Evolutionary conservation across 1,140 invertebrate genomes (phyloP).

Genomic region (Apis laboriosa): DNA sequence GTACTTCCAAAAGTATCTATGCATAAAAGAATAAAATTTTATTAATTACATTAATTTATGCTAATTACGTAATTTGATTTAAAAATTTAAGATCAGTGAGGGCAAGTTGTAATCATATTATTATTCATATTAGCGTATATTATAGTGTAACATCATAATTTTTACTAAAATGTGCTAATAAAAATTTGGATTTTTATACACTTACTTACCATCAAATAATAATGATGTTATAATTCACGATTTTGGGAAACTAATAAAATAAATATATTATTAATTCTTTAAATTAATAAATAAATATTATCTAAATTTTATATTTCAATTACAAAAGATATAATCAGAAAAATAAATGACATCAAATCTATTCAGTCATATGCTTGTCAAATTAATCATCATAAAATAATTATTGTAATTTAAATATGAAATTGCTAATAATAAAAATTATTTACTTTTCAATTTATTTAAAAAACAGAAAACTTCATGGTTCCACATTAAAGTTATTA

Average conservation of each 20-base stretch:
- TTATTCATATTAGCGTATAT: constrained; percentile 71
- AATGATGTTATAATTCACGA: too few relatives aligned
- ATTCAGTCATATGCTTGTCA: constrained; percentile 74
- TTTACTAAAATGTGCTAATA: background rate
- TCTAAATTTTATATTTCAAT: background rate
- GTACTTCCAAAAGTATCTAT: background rate
- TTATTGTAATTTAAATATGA: constrained; percentile 1
- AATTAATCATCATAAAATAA: constrained; percentile 57
- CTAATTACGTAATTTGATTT: background rate
- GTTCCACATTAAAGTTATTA: too few relatives aligned
- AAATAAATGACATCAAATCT: constrained; percentile 64
- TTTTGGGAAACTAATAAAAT: background rate
- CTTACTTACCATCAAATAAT: background rate
- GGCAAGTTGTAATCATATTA: constrained; percentile 67
- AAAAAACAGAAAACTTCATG: background rate
- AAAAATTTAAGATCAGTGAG: constrained; percentile 63
- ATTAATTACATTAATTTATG: background rate
- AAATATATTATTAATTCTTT: background rate
- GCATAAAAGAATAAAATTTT: constrained; percentile 2
- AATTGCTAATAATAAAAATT: background rate
- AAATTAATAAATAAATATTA: background rate
- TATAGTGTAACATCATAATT: constrained; percentile 62
- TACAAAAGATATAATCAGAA: constrained; percentile 45
- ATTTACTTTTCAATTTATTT: background rate
- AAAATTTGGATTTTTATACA: background rate